These are phyloP conservation scores for Cyanocitta stelleri DNA, from an alignment of 2,113 vertebrate species.

Conservation along the genomic window DNA sequence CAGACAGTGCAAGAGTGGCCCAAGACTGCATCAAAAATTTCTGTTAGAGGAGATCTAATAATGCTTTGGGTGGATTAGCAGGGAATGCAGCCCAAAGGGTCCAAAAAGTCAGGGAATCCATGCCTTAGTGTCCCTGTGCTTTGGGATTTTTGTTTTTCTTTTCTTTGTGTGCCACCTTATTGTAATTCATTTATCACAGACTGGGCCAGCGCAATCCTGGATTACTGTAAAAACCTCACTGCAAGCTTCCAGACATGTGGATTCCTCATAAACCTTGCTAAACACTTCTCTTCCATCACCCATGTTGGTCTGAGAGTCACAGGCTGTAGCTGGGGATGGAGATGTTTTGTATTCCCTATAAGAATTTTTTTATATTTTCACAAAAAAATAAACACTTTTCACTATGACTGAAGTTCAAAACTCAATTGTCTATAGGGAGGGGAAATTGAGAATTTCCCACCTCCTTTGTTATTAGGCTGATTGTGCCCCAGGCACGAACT, in stretches of 20 bases:
- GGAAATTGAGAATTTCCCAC: not conserved
- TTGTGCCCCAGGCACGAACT: not conserved
- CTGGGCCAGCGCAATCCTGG: not conserved
- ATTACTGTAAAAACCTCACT: not conserved
- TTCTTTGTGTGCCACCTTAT: not conserved
- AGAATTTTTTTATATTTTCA: not conserved
- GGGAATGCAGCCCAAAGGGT: not conserved
- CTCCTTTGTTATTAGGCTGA: not conserved
- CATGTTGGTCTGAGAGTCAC: not conserved
- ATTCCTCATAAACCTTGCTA: not conserved
- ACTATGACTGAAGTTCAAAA: not conserved
- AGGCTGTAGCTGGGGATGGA: not conserved
- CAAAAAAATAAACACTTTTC: not conserved
- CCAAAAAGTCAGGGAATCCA: not conserved
- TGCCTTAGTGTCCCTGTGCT: not conserved
- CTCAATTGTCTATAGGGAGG: not conserved
- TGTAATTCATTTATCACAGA: constrained; percentile 24
- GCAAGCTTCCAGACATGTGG: not conserved
- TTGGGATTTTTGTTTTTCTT: not conserved
- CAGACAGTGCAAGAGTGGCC: not conserved
- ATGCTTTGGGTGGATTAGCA: not conserved
- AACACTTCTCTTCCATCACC: not conserved
- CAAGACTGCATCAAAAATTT: not conserved
- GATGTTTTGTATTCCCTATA: not conserved
- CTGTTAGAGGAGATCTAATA: not conserved